A percentile compares a stretch with the other conserved stretches of the same genome.
phyloP scores from a whole-genome alignment of 2,888 invertebrate genomes.

The Clunio marinus region DNA sequence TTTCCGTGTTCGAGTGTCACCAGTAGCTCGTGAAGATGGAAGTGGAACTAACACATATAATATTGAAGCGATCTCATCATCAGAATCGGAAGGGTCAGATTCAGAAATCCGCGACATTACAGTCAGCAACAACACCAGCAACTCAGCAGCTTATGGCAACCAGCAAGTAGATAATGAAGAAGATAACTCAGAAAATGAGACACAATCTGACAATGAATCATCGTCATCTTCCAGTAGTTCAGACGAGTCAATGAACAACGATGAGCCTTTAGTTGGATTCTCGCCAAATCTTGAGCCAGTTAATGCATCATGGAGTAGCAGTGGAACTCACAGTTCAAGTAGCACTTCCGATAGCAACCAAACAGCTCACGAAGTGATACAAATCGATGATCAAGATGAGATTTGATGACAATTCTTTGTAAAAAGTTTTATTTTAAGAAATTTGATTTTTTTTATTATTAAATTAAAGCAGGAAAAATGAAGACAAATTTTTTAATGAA shows the following conservation, averaged over 20 bases:
- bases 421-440: background rate
- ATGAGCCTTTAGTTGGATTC: constrained; percentile 9
- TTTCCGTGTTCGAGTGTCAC: constrained; percentile 22
- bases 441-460: too few species aligned
- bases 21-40: background rate
- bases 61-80: constrained; percentile 26
- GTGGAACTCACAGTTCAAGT: background rate
- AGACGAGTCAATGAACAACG: background rate
- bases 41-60: constrained; percentile 21
- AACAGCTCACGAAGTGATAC: background rate
- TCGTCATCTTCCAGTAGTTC: background rate
- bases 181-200: background rate
- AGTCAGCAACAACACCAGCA: background rate
- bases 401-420: background rate
- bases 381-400: background rate
- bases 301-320: background rate
- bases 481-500: background rate
- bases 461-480: background rate
- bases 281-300: constrained; percentile 8
- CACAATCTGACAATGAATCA: background rate
- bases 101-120: too few species aligned
- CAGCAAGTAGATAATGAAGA: background rate
- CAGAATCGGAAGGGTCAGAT: background rate
- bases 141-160: background rate
- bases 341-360: background rate